phyloP scores from a whole-genome alignment of 2,797 vertebrate genomes.

The Xenentodon cancila region DNA sequence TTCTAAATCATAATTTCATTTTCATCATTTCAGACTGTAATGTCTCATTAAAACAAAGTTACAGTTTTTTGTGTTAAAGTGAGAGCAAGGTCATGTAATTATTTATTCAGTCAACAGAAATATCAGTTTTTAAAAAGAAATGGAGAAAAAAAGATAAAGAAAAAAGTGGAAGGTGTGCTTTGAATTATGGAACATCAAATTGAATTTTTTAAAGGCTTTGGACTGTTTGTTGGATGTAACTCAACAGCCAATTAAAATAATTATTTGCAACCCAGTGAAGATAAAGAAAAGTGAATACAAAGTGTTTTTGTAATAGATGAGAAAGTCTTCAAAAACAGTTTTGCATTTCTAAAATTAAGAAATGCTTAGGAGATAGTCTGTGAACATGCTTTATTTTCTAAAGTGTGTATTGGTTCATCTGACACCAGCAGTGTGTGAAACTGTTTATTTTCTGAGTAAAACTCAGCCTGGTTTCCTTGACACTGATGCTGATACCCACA shows the following conservation, averaged over 20 bases:
- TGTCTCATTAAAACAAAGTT: conserved; percentile 10
- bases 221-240: background rate
- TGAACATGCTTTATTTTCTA: background rate
- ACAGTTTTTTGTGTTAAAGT: conserved; percentile 13
- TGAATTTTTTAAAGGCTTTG: background rate
- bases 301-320: background rate
- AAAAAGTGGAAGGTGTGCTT: background rate
- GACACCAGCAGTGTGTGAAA: background rate
- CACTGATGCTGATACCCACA: background rate
- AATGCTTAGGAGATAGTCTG: background rate
- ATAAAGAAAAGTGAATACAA: background rate
- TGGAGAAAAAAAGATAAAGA: background rate
- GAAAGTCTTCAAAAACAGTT: background rate
- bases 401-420: background rate
- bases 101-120: conserved; percentile 1
- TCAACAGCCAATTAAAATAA: conserved; percentile 8
- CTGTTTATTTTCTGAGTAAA: background rate
- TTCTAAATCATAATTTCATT: conserved; percentile 2
- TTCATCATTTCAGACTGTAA: background rate
- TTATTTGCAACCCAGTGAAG: conserved; percentile 5
- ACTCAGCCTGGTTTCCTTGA: background rate
- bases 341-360: background rate
- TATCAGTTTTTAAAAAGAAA: background rate
- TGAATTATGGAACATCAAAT: conserved; percentile 1
- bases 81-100: conserved; percentile 4